phyloP scores from a whole-genome alignment of 2,888 invertebrate genomes.

The Nycteola revayana region DNA sequence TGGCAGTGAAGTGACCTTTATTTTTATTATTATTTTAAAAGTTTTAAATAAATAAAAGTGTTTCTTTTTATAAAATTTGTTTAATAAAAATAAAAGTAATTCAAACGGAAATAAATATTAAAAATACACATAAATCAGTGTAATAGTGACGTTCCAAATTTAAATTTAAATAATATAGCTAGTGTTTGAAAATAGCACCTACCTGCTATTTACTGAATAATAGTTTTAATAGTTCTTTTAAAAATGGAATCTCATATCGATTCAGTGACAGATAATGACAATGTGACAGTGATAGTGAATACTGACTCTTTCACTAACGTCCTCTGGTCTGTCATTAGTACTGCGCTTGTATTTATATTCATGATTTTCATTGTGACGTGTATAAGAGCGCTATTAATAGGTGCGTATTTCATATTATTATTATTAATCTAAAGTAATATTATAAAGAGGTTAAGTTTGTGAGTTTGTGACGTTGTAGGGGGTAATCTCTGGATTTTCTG shows the following conservation, averaged over 20 bases:
- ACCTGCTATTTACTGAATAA: background rate
- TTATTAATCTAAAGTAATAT: no score
- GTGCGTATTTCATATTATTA: no score
- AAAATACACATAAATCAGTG: background rate
- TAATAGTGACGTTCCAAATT: background rate
- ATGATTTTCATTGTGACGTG: slow-evolving; percentile 40
- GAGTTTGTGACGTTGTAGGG: no score
- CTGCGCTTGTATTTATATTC: slow-evolving; percentile 26
- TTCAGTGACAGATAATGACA: slow-evolving; percentile 1
- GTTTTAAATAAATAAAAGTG: no score
- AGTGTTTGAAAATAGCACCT: background rate
- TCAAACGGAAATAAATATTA: background rate
- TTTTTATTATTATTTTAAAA: no score
- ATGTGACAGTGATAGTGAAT: slow-evolving; percentile 1
- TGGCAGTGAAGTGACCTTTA: no score
- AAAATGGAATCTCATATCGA: slow-evolving; percentile 1
- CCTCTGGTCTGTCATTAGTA: slow-evolving; percentile 32
- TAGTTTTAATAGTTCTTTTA: background rate
- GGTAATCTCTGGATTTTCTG: no score
- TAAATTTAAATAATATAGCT: background rate
- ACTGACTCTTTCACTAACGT: slow-evolving; percentile 17
- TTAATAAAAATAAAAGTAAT: background rate
- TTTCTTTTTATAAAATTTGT: no score
- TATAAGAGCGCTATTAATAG: slow-evolving; percentile 35
- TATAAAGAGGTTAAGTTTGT: no score